A percentile compares a stretch with the other conserved stretches of the same genome.
Evolutionary conservation across 2,888 invertebrate genomes (phyloP).

Genomic region (Sarcophaga caerulescens): DNA sequence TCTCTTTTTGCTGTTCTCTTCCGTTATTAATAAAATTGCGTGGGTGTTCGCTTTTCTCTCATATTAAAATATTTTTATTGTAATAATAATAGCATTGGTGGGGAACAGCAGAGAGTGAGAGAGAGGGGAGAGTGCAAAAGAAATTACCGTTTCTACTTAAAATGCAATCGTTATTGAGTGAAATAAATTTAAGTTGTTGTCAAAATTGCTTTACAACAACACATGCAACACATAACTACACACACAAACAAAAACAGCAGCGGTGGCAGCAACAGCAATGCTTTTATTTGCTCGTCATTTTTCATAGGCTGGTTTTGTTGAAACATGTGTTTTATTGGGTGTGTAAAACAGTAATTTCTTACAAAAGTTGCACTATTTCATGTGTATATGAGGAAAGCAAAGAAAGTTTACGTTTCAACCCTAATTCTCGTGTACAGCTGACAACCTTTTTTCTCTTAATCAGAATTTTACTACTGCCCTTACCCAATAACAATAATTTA

Average conservation of each 20-base stretch:
- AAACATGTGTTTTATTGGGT: background rate
- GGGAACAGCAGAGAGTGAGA: no score
- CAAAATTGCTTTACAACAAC: slow-evolving; percentile 17
- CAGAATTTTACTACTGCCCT: background rate
- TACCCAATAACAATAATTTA: slow-evolving; percentile 25
- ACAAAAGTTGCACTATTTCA: no score
- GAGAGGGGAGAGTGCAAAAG: background rate
- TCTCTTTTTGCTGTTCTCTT: background rate
- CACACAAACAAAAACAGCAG: slow-evolving; percentile 15
- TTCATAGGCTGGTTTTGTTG: background rate
- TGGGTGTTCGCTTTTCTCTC: slow-evolving; percentile 20
- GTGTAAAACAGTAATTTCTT: background rate
- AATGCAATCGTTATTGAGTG: slow-evolving; percentile 48
- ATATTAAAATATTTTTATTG: no score
- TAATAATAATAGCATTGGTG: no score
- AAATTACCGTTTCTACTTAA: slow-evolving; percentile 6
- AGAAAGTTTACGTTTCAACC: background rate
- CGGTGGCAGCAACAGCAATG: background rate
- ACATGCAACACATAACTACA: background rate
- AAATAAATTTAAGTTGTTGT: slow-evolving; percentile 53
- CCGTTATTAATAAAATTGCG: background rate
- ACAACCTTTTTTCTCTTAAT: no score
- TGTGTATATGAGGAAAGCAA: no score
- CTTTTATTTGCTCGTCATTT: background rate
- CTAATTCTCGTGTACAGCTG: no score